Base-by-base conservation (phyloP, 2,888 invertebrate species). In the Napeogenes sylphis region DNA sequence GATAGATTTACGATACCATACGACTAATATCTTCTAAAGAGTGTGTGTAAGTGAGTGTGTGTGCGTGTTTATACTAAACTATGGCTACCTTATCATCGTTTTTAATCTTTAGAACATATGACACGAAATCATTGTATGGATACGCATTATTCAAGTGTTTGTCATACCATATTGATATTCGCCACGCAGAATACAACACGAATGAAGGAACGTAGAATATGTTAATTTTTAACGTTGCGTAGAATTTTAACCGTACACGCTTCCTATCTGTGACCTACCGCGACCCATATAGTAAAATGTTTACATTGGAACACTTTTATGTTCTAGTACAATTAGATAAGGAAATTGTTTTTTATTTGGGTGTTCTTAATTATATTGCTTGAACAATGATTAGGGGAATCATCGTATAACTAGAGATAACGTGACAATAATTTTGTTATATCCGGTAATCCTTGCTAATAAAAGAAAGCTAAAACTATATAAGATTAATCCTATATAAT, bases 291-390 rank as follows among this genome's bases (percentile, higher is more conserved):
- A 53, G 53, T 59, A 58, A 51, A 60, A 53, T 42, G 61, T 60
- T 59, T 61, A 63, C 61, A 67, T 21, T 65, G 47, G 61, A 59
- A 58, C 46, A 62, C 45, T 63, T 64, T 67, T 67, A 65, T 67
- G 59, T 63, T 60, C 64, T 59, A 53, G 64, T 57, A 60, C 59
- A 59, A 47, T 56, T 42, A 55, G 67, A 63, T 65, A 67, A 67
- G 47, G n/a, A 55, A 58, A 55, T 59, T 51, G 55, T 54, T 59
- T 56, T 58, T 45, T 62, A 59, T 59, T 57, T 65, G 61, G 56
- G 59, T 65, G 62, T 59, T 62, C 59, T 45, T n/a, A 58, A 62
- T 61, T 59, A 51, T 54, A 46, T 42, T 38, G 45, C 56, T 53
- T 55, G 38, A 45, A 55, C 60, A 56, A 46, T 57, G 56, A 64